Percentiles rank a stretch among this genome's conserved stretches.
phyloP scores from a whole-genome alignment of 2,888 invertebrate genomes.

The Euproctis similis region DNA sequence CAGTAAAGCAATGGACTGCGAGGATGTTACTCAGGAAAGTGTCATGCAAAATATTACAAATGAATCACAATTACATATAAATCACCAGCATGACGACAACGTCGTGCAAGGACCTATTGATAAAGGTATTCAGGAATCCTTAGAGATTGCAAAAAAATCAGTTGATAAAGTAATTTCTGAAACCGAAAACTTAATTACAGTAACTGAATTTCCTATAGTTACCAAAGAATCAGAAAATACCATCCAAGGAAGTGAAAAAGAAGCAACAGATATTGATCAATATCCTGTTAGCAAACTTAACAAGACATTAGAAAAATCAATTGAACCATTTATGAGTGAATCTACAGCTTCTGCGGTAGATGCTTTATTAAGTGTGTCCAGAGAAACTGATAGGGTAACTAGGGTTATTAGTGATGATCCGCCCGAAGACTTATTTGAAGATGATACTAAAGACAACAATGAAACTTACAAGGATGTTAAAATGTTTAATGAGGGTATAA shows the following conservation, averaged over 20 bases:
- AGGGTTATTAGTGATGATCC: constrained; percentile 56
- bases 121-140: neutral
- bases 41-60: neutral
- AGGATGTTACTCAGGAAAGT: neutral
- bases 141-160: neutral
- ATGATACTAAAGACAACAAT: constrained; percentile 50
- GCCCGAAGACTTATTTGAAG: constrained; percentile 67
- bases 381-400: constrained; percentile 61
- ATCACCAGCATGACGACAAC: too few relatives aligned
- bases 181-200: neutral
- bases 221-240: constrained; percentile 1
- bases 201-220: neutral
- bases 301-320: constrained; percentile 24
- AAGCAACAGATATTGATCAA: constrained; percentile 7
- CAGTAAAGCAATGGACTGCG: neutral
- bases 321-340: constrained; percentile 50
- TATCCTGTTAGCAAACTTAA: constrained; percentile 17
- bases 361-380: constrained; percentile 60
- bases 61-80: neutral
- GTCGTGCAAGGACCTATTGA: too few relatives aligned
- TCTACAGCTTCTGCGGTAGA: constrained; percentile 67
- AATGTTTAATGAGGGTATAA: constrained; percentile 28
- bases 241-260: neutral
- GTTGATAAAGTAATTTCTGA: neutral
- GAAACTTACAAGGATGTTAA: constrained; percentile 25